phyloP scores from a whole-genome alignment of 1,140 invertebrate species.

The Drosophila seguyi region DNA sequence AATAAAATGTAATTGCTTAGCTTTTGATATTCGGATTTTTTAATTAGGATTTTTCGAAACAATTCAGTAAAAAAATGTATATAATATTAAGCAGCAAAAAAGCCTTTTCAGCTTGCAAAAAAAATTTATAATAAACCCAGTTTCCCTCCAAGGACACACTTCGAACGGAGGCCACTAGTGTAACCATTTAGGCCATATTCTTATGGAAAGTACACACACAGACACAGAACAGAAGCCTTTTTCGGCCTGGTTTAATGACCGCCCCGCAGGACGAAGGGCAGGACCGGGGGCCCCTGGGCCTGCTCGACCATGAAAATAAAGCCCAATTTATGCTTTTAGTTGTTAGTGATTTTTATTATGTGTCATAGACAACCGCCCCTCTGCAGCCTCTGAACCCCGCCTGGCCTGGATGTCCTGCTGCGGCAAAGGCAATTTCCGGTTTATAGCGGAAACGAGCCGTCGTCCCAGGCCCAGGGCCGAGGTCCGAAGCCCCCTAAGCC shows the following conservation, averaged over 20 bases:
- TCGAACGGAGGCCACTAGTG: background rate
- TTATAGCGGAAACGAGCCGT: slow-evolving; percentile 74
- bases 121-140: background rate
- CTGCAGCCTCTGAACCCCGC: slow-evolving; percentile 2
- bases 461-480: slow-evolving; percentile 28
- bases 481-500: slow-evolving; percentile 8
- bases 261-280: slow-evolving; percentile 29
- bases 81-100: too few relatives aligned
- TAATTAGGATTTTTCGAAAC: background rate
- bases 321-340: slow-evolving; percentile 83
- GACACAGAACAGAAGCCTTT: slow-evolving; percentile 58
- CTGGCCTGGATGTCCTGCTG: slow-evolving; percentile 36
- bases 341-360: slow-evolving; percentile 84
- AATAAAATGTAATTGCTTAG: background rate
- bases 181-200: slow-evolving; percentile 53
- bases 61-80: too few relatives aligned
- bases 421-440: slow-evolving; percentile 74
- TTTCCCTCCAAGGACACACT: background rate
- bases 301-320: slow-evolving; percentile 78
- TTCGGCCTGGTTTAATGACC: slow-evolving; percentile 69
- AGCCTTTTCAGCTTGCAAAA: background rate
- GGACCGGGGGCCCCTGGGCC: slow-evolving; percentile 30
- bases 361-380: slow-evolving; percentile 69
- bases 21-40: background rate
- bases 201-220: slow-evolving; percentile 74